These are phyloP conservation scores for Eclectus roratus DNA, from an alignment of 2,113 vertebrate genomes.

Conservation along the genomic window DNA sequence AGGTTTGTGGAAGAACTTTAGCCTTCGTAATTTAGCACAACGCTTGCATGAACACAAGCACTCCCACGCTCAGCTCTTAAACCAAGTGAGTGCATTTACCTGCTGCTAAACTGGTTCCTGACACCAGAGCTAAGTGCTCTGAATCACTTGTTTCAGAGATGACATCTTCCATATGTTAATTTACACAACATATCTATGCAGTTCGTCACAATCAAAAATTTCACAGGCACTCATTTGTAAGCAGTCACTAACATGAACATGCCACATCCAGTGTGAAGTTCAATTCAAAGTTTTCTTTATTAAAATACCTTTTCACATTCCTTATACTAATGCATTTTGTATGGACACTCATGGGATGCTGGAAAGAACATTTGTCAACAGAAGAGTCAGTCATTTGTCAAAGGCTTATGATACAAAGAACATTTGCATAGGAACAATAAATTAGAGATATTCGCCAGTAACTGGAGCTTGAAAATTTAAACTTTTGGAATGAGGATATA, in stretches of 20 bases:
- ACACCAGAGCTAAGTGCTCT: neutral
- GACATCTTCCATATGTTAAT: neutral
- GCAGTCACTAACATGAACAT: neutral
- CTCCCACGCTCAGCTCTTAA: neutral
- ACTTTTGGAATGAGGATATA: neutral
- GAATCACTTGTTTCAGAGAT: neutral
- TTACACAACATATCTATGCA: neutral
- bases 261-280: conserved; percentile 42
- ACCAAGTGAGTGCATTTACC: neutral
- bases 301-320: conserved; percentile 52
- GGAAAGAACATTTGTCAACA: neutral
- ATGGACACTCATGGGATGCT: neutral
- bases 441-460: conserved; percentile 66
- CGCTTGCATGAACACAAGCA: neutral
- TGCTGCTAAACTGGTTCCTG: neutral
- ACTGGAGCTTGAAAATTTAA: conserved; percentile 30
- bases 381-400: neutral
- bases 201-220: neutral
- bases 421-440: conserved; percentile 70
- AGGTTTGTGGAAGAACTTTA: neutral
- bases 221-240: neutral
- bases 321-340: conserved; percentile 14
- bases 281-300: conserved; percentile 74
- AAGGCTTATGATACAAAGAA: conserved; percentile 29
- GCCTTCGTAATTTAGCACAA: neutral